Evolutionary conservation across 1,140 invertebrate genomes (phyloP), one percentile per base, ranked within the genome.

Genomic region (Scaptomyza pallida): DNA sequence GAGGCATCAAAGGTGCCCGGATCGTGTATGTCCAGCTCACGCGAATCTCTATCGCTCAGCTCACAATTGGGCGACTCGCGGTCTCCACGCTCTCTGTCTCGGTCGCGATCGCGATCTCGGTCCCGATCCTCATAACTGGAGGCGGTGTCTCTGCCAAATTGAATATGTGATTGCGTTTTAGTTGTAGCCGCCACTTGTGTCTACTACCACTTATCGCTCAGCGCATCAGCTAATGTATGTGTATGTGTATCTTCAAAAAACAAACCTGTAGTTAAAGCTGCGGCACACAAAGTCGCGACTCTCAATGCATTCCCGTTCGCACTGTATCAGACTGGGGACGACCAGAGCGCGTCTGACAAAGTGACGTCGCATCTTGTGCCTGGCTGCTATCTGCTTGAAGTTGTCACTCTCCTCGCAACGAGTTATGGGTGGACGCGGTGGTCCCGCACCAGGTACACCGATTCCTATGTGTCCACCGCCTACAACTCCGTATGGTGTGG

Each of bases 251-350:
- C 3, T 37, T 5, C 33, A 37, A n/a, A n/a, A n/a, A 4, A 37
- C 33, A 37, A 72, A 88, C 90, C 95, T 94, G 92, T 94, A 97
- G 92, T 97, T 98, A 92, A 97, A 97, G 10, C 96, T 96, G 79
- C 95, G 92, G 78, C 97, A 98, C n/a, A 96, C 93, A 82, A 97
- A 97, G 82, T 97, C 96, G 73, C 95, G 93, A 6, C 95, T 94
- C 82, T 97, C 96, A 12, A 95, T 93, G 89, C 97, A 98, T 89
- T 97, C 96, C 57, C 95, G 92, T 89, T 97, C 95, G 89, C 97
- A 97, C 40, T 96, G 94, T 0, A 93, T 93, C 68, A 97, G 89
- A 3, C 95, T 95, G 3, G 95, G 94, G 1, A 95, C 95, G 5
- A 94, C 94, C 2, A 95, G 93, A 45, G 95, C 95, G 43, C 96